Evolutionary conservation across 1,140 invertebrate genomes (phyloP), one percentile per base, ranked within the genome.

Genomic region (Leptestheria dahalacensis): DNA sequence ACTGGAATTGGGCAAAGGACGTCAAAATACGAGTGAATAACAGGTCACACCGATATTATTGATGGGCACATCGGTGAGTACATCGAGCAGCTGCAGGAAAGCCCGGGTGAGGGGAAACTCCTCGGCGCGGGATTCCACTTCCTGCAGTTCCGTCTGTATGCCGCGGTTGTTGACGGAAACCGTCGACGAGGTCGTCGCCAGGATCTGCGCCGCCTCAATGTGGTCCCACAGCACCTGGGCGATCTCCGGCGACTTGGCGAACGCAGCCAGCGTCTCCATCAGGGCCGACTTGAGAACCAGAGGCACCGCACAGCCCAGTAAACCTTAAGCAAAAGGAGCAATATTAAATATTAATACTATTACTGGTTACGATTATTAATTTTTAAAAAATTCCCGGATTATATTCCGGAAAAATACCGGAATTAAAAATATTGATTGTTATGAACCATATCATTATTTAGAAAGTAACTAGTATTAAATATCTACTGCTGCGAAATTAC

Each of bases 81-180:
- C 78, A 66, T 85, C 79, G 1, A 97, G 68, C 1, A 96, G 73
- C 58, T 81, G 72, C 0, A 97, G 72, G 68, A 95, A 82, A 1
- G 86, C 87, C 57, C 83, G 76, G 0, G 86, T 89, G 23, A 93
- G 68, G 0, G 87, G 85, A 74, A 89, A 93, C 64, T 87, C 83
- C 72, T 97, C 92, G 68, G 85, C 80, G 29, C 91, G 78, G 18
- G 87, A 82, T 70, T 97, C 93, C 46, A 93, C 82, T 74, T 92
- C 79, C 64, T 81, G 79, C 28, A 82, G 68, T 63, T 82, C 80
- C 47, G 74, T 71, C 67, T 77, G 64, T 24, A 71, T 65, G 41
- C 65, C 66, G 28, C 33, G 33, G 15, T 6, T 9, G 33, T 41
- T 41, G 6, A 6, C 33, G 6, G 33, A 54, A 20, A 50, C 49